Evolutionary conservation across 2,113 vertebrate genomes (phyloP).

Genomic region (Epinephelus cyanopodus): DNA sequence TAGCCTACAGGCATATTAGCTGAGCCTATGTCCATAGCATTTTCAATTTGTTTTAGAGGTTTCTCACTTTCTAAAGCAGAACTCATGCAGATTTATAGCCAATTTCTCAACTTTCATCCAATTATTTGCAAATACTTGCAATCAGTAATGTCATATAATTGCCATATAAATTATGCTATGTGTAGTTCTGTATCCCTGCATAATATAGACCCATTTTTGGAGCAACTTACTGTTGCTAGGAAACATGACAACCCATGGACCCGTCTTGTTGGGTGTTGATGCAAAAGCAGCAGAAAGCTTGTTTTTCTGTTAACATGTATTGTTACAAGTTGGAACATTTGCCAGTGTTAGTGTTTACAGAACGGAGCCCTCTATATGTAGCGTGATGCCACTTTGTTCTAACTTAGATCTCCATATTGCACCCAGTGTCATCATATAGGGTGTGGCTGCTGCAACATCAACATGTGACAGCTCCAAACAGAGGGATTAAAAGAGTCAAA

Average conservation of each 20-base stretch:
- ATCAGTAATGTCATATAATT: neutral
- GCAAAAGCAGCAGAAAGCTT: neutral
- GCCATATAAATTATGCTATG: neutral
- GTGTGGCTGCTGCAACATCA: conserved; percentile 57
- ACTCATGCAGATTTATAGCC: neutral
- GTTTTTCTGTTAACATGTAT: neutral
- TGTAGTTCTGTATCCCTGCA: neutral
- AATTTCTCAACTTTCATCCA: neutral
- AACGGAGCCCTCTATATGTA: neutral
- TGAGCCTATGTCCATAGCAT: neutral
- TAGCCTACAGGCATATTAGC: conserved; percentile 26
- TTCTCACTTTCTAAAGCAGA: neutral
- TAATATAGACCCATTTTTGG: neutral
- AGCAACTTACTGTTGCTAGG: conserved; percentile 28
- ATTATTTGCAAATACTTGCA: neutral
- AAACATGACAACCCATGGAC: conserved; percentile 6
- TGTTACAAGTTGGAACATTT: neutral
- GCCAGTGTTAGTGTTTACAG: conserved; percentile 15
- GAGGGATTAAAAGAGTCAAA: conserved; percentile 56
- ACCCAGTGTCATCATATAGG: conserved; percentile 63
- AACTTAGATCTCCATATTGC: conserved; percentile 53
- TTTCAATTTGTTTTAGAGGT: conserved; percentile 1
- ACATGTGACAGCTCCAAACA: conserved; percentile 52
- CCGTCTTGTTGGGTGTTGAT: conserved; percentile 8
- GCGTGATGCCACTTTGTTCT: conserved; percentile 42